Evolutionary conservation across 2,797 vertebrate species (phyloP), one percentile per base, ranked within the genome.

Genomic region (Epinephelus awoara): DNA sequence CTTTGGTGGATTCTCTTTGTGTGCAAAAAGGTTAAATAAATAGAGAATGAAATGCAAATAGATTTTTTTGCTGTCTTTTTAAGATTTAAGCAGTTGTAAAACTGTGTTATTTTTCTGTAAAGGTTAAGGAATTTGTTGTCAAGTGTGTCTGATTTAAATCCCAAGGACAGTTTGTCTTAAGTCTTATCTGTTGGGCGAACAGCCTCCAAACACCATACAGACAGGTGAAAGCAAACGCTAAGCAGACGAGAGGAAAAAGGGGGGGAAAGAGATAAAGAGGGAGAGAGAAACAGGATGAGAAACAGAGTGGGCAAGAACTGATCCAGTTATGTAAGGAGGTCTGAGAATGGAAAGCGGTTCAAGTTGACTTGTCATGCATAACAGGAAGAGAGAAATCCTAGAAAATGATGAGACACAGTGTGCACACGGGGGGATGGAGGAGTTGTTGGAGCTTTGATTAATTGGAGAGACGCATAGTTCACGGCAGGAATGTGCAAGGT

Each of bases 271-370:
- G 64, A 55, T 17, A 47, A 38, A 68, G 46, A 46, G 65, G 23
- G 23, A 14, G 56, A 29, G 79, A 52, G 66, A 80, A 82, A 80
- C 81, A 81, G 89, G 89, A 91, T 84, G 86, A 84, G 80, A 78
- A 79, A 85, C 59, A 67, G 77, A 70, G 86, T 79, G 83, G 72
- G 65, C 80, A 67, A 82, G 80, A 85, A 88, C 87, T 90, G 82
- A 88, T 92, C 86, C 86, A 75, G 89, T 95, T 96, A 95, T 88
- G 88, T 94, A 95, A 95, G 85, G 69, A 80, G 82, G 91, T 88
- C 83, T 92, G 92, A 88, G 90, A 90, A 90, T 87, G 91, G 86
- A 91, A 89, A 92, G 88, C 75, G 56, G 79, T 88, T 88, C 76
- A 65, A 83, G 87, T 86, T 90, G 90, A 93, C 90, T 92, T 88